Conservation (phyloP, 1,140 invertebrate genomes). For the Habropoda laboriosa region DNA sequence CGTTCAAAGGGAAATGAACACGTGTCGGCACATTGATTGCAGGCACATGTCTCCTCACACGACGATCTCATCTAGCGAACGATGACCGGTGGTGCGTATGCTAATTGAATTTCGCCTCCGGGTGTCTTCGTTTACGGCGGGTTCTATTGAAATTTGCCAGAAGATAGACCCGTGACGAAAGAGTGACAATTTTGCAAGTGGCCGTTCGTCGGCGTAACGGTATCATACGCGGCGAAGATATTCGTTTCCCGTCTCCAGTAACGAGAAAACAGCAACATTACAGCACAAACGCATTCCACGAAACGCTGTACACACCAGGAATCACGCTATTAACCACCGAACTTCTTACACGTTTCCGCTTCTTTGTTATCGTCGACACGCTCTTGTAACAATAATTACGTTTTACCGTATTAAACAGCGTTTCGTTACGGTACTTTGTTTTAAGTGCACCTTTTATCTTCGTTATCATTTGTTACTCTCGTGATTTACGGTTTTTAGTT, state of each 20-base stretch:
- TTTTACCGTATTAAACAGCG: not conserved
- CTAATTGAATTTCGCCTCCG: not conserved
- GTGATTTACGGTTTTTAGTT: no score
- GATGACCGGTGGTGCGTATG: not conserved
- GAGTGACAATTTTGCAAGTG: not conserved
- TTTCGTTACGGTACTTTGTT: not conserved
- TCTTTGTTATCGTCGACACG: not conserved
- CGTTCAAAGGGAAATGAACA: not conserved
- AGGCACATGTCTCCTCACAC: no score
- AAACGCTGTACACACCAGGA: not conserved
- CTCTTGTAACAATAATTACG: not conserved
- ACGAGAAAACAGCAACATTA: not conserved
- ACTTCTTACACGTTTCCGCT: not conserved
- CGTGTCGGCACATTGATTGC: not conserved
- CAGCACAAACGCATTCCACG: not conserved
- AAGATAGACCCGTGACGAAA: not conserved
- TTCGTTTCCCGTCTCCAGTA: constrained; percentile 4
- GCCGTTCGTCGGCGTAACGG: constrained; percentile 12
- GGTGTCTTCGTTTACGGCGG: not conserved
- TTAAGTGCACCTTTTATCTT: no score
- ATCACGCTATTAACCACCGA: not conserved
- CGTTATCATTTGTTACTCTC: no score
- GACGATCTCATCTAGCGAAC: not conserved
- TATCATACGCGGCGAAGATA: not conserved
- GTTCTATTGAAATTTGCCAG: not conserved